These are phyloP conservation scores for Melinopterus prodromus DNA, from an alignment of 2,888 invertebrate genomes.

Conservation along the genomic window DNA sequence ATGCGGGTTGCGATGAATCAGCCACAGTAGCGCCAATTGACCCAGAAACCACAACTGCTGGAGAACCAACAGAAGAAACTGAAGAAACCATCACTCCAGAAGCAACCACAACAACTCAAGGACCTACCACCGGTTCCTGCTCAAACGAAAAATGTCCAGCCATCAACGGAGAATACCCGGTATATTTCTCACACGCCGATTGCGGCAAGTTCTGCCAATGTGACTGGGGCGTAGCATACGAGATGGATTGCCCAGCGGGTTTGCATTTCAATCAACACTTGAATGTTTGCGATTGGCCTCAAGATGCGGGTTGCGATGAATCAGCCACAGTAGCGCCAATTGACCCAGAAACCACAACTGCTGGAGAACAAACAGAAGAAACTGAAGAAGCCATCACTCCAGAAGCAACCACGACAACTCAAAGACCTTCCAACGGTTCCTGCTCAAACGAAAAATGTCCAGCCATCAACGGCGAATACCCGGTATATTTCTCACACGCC, in stretches of 20 bases:
- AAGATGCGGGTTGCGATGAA: conserved; percentile 1
- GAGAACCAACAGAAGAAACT: not conserved
- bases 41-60: not conserved
- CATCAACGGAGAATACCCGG: conserved; percentile 26
- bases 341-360: not conserved
- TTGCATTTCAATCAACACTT: conserved; percentile 11
- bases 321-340: not conserved
- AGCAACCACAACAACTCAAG: not conserved
- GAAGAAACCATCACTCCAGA: not conserved
- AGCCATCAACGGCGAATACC: not conserved
- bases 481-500: conserved; percentile 14
- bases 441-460: conserved; percentile 11
- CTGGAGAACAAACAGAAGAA: not conserved
- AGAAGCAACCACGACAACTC: conserved; percentile 1
- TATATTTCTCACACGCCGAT: conserved; percentile 33
- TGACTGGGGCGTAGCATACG: conserved; percentile 33
- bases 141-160: conserved; percentile 30
- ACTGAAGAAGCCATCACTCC: not conserved
- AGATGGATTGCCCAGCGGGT: conserved; percentile 12
- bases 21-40: not conserved
- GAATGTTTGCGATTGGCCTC: conserved; percentile 19
- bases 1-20: not conserved
- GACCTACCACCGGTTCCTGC: not conserved
- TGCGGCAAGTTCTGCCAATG: conserved; percentile 36
- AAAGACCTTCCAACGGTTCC: not conserved